Evolutionary conservation across 2,888 invertebrate species (phyloP).

Genomic region (Thecocarcelia acutangulata): DNA sequence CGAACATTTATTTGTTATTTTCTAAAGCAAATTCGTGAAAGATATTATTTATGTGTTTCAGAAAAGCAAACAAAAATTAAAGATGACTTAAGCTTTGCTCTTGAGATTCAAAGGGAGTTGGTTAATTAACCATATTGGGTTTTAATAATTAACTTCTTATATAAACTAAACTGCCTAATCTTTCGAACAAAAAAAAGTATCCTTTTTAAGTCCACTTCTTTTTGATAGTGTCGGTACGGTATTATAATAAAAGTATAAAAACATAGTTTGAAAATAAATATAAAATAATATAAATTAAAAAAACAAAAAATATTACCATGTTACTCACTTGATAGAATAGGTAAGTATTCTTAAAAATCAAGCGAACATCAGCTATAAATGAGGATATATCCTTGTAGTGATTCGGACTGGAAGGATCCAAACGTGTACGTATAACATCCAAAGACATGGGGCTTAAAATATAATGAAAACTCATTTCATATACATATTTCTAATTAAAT

Average conservation of each 20-base stretch:
- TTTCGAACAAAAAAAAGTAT: too few relatives aligned
- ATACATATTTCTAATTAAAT: neutral
- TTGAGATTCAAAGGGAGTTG: too few relatives aligned
- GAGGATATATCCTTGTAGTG: constrained; percentile 89
- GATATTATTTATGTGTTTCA: too few relatives aligned
- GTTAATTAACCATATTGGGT: too few relatives aligned
- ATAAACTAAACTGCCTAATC: too few relatives aligned
- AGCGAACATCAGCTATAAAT: constrained; percentile 90
- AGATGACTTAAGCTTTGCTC: too few relatives aligned
- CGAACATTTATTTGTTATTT: too few relatives aligned
- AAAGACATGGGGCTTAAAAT: constrained; percentile 88
- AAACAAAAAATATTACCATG: constrained; percentile 61
- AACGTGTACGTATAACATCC: constrained; percentile 89
- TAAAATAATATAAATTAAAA: constrained; percentile 44
- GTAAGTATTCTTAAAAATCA: constrained; percentile 94
- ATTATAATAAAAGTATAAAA: constrained; percentile 1
- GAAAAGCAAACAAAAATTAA: too few relatives aligned
- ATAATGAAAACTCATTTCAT: neutral
- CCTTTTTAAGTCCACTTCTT: too few relatives aligned
- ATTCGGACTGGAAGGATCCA: constrained; percentile 87
- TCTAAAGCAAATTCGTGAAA: too few relatives aligned
- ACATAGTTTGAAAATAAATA: constrained; percentile 19
- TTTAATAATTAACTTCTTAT: too few relatives aligned
- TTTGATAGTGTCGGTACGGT: too few relatives aligned
- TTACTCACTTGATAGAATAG: constrained; percentile 88